Conservation (phyloP, 2,113 vertebrate species). For the Coreoperca whiteheadi region DNA sequence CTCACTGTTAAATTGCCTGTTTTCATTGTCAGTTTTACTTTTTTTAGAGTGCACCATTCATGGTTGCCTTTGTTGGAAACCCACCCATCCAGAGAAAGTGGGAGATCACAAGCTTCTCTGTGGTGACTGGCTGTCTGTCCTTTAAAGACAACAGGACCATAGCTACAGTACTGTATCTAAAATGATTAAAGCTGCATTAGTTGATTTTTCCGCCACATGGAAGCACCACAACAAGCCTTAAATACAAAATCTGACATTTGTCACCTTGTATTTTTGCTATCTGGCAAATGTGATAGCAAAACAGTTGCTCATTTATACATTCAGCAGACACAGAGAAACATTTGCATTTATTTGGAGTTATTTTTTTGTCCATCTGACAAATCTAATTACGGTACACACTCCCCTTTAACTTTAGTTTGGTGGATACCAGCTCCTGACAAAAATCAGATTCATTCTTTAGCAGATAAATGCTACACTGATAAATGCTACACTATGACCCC, state of each 20-base stretch:
- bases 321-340: no score
- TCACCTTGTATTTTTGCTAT: background rate
- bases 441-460: no score
- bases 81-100: background rate
- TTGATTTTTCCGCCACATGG: background rate
- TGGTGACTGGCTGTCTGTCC: background rate
- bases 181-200: background rate
- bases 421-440: no score
- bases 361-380: no score
- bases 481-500: no score
- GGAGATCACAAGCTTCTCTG: background rate
- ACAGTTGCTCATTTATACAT: background rate
- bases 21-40: conserved; percentile 39
- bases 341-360: no score
- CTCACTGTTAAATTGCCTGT: conserved; percentile 37
- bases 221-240: background rate
- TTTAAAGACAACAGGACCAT: background rate
- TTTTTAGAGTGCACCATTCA: conserved; percentile 21
- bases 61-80: conserved; percentile 3
- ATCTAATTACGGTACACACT: no score
- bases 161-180: background rate
- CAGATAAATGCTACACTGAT: no score
- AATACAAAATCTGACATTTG: background rate
- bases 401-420: no score
- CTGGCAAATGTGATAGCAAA: background rate